Conservation (phyloP, 1,140 invertebrate genomes). For the Trichonephila clavata region DNA sequence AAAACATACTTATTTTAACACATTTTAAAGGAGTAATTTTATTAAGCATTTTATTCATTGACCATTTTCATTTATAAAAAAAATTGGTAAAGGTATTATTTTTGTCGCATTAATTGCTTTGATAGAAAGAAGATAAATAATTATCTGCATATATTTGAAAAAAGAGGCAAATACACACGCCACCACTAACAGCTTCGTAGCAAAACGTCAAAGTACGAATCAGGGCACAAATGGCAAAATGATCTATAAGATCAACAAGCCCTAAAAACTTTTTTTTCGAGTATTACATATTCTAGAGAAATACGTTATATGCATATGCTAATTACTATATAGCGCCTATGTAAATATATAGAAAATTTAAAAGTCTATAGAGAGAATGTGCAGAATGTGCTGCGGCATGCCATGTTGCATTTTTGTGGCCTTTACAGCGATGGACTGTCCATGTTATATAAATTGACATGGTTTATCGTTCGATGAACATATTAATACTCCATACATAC, state of each 20-base stretch:
- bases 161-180: constrained; percentile 9
- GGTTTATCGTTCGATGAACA: not conserved
- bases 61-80: too few species aligned
- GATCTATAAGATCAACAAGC: not conserved
- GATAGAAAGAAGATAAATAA: too few species aligned
- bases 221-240: constrained; percentile 50
- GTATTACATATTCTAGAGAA: constrained; percentile 63
- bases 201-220: constrained; percentile 60
- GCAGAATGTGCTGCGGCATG: constrained; percentile 40
- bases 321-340: constrained; percentile 69
- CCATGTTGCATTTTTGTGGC: constrained; percentile 66
- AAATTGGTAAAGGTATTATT: too few species aligned
- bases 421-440: constrained; percentile 57
- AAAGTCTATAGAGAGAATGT: constrained; percentile 16
- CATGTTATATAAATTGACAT: constrained; percentile 39
- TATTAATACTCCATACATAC: not conserved
- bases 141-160: not conserved
- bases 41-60: too few species aligned
- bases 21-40: too few species aligned
- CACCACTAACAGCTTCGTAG: constrained; percentile 55
- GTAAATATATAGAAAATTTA: constrained; percentile 72
- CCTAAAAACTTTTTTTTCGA: constrained; percentile 55
- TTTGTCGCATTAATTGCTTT: too few species aligned
- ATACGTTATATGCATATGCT: constrained; percentile 64
- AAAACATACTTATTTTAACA: too few species aligned